Evolutionary conservation across 2,113 vertebrate genomes (phyloP), one percentile per base, ranked within the genome.

Genomic region (Herpailurus yagouaroundi): DNA sequence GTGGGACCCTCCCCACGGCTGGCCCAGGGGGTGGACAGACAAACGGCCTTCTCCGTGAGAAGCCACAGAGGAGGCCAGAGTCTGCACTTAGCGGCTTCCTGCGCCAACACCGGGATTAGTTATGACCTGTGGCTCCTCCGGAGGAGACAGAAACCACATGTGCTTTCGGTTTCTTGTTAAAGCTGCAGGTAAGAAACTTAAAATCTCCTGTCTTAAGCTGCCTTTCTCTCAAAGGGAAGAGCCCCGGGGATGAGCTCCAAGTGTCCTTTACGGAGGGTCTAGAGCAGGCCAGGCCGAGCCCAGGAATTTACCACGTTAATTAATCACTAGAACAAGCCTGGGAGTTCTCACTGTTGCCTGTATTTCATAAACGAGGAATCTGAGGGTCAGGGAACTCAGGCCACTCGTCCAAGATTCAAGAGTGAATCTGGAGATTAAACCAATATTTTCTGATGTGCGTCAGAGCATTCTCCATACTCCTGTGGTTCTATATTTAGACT

Each of bases 11-110:
- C 57, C 57, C 57, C 57, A 23, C 8, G 0, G 19, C 4, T 71
- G 31, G 48, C 31, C 14, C 64, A 27, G 11, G 23, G 31, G 48
- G 7, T 80, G 23, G n/a, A 3, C 3, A 29, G 38, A 31, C 4
- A 3, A 1, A 10, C 5, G 57, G 2, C 16, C 29, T 18, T 0
- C 9, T 16, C 36, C 1, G 0, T 21, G 1, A 5, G 11, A 1
- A 3, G 31, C 31, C 38, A 2, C 25, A 0, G 3, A 1, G 8
- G 36, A 73, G 1, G 19, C 57, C 31, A 45, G 21, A 13, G 50
- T 29, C 27, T 7, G 0, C 23, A 3, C 4, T 7, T 7, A 11
- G 52, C 52, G 13, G 31, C 33, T 21, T 21, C 1, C 1, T 0
- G 0, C 0, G 41, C 50, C 82, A 36, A 4, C 3, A 5, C 9